Evolutionary conservation across 1,140 invertebrate genomes (phyloP).

Genomic region (Drosophila ogumai): DNA sequence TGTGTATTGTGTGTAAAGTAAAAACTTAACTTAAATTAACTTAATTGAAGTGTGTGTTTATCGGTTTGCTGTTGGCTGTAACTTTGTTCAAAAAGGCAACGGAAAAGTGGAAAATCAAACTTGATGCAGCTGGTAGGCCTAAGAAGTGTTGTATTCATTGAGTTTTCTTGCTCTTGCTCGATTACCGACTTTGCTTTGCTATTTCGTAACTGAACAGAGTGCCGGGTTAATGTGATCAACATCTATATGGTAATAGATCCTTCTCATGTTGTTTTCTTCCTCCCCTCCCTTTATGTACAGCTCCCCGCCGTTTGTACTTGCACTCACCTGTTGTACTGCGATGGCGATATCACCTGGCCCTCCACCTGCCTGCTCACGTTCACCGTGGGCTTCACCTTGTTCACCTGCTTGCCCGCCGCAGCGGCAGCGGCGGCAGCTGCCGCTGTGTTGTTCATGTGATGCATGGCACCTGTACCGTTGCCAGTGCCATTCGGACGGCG

Average conservation of each 20-base stretch:
- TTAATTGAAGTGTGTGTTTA: conserved; percentile 25
- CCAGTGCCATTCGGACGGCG: conserved; percentile 86
- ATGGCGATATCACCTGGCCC: conserved; percentile 86
- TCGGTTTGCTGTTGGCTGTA: conserved; percentile 28
- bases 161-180: conserved; percentile 50
- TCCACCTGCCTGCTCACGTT: conserved; percentile 88
- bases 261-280: conserved; percentile 15
- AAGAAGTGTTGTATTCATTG: conserved; percentile 46
- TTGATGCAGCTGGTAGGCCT: conserved; percentile 43
- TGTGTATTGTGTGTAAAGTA: conserved; percentile 33
- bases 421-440: conserved; percentile 83
- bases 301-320: not conserved
- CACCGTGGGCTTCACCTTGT: conserved; percentile 94
- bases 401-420: conserved; percentile 91
- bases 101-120: conserved; percentile 39
- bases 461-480: conserved; percentile 87
- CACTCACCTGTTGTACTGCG: conserved; percentile 85
- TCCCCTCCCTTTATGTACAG: conserved; percentile 20
- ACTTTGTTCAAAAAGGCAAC: conserved; percentile 28
- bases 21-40: conserved; percentile 33
- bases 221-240: conserved; percentile 37
- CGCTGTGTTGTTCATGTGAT: conserved; percentile 87
- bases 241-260: conserved; percentile 41
- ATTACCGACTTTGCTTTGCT: conserved; percentile 57
- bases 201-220: conserved; percentile 49